Conservation (phyloP, 2,888 invertebrate species). For the Lepetodrilus schrolli region DNA sequence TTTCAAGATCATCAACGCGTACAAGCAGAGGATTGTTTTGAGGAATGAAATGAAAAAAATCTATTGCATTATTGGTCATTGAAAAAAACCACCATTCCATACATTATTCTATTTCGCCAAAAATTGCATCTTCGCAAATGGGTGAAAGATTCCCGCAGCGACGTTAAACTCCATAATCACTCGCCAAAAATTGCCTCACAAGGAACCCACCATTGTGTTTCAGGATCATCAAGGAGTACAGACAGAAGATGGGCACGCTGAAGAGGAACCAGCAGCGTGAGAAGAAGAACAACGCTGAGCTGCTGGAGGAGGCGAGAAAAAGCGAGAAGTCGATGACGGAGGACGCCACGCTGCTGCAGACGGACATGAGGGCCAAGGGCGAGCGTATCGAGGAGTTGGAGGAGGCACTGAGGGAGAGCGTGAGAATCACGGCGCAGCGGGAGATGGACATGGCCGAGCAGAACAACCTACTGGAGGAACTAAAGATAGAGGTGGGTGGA, state of each 20-base stretch:
- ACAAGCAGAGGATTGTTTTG: too few relatives aligned
- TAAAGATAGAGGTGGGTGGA: slow-evolving; percentile 60
- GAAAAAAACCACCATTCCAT: too few relatives aligned
- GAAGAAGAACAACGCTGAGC: slow-evolving; percentile 72
- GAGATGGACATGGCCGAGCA: slow-evolving; percentile 77
- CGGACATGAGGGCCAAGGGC: slow-evolving; percentile 65
- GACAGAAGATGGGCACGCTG: slow-evolving; percentile 71
- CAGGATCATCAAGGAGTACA: slow-evolving; percentile 71
- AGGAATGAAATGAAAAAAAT: too few relatives aligned
- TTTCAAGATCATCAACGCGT: too few relatives aligned
- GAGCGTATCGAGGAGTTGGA: slow-evolving; percentile 85
- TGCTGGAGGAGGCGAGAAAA: slow-evolving; percentile 71
- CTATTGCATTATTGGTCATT: too few relatives aligned
- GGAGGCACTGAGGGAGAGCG: slow-evolving; percentile 88
- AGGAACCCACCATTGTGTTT: neutral
- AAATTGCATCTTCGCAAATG: too few relatives aligned
- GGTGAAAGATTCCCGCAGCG: too few relatives aligned
- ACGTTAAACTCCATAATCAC: too few relatives aligned
- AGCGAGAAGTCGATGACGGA: slow-evolving; percentile 66
- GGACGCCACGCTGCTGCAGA: slow-evolving; percentile 69
- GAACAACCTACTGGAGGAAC: slow-evolving; percentile 72
- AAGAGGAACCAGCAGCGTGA: slow-evolving; percentile 72
- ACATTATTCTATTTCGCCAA: too few relatives aligned
- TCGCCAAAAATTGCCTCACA: neutral
- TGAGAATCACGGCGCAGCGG: slow-evolving; percentile 78